A percentile compares a stretch with the other conserved stretches of the same genome.
Conservation (phyloP, 2,888 invertebrate species). For the Stenotaenia linearis region DNA sequence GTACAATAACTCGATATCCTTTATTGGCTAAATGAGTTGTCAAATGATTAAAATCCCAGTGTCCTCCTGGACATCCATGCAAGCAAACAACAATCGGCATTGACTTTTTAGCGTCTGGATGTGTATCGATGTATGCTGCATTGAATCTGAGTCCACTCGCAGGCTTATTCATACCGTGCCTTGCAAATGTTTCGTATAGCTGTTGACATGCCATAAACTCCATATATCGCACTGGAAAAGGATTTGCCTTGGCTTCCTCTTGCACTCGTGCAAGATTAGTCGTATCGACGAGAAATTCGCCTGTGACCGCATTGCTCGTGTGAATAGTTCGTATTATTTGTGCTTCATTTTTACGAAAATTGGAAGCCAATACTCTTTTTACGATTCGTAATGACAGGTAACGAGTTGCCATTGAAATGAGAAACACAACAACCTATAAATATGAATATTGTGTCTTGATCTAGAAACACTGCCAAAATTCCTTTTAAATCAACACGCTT, state of each 20-base stretch:
- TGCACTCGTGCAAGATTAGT: neutral
- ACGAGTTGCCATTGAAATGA: neutral
- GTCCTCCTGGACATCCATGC: constrained; percentile 33
- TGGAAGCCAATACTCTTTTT: neutral
- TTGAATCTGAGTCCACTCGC: neutral
- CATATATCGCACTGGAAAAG: neutral
- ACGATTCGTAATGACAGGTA: neutral
- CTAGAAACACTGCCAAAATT: too few species aligned
- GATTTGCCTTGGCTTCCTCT: neutral
- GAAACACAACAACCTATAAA: too few species aligned
- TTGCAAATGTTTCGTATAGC: neutral
- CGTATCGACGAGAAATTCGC: neutral
- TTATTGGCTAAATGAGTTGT: constrained; percentile 3
- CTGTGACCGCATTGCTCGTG: neutral
- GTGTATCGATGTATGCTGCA: constrained; percentile 17
- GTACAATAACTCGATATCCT: constrained; percentile 31
- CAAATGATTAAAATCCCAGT: constrained; percentile 32
- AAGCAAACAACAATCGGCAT: constrained; percentile 31
- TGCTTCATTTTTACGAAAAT: neutral
- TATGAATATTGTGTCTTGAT: too few species aligned
- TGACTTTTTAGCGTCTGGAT: neutral
- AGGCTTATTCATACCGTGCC: neutral
- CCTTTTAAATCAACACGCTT: too few species aligned
- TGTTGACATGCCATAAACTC: neutral
- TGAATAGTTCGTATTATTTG: neutral